Conservation (phyloP, 64 coral and sea anemone genomes). For the Anthopleura sola region DNA sequence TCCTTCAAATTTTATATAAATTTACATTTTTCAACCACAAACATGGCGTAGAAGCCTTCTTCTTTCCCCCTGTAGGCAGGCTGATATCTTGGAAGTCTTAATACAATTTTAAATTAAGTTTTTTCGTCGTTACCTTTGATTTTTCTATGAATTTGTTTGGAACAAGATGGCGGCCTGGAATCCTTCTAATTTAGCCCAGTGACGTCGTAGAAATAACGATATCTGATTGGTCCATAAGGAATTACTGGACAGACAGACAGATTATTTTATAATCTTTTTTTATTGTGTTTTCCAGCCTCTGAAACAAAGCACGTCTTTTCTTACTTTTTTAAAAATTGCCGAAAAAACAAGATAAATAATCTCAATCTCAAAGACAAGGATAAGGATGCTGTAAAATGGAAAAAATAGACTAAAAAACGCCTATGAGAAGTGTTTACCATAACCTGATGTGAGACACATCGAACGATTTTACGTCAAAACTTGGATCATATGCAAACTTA, state of each 20-base stretch:
- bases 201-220: background rate
- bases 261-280: background rate
- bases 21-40: background rate
- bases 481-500: too few relatives aligned
- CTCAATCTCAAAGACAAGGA: background rate
- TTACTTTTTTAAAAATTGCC: background rate
- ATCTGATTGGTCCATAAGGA: background rate
- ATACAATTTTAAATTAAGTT: background rate
- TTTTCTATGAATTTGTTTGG: background rate
- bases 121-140: background rate
- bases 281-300: background rate
- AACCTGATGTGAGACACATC: background rate
- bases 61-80: background rate
- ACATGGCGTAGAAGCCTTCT: background rate
- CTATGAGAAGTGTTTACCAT: too few relatives aligned
- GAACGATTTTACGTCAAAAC: background rate
- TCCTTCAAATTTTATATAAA: background rate
- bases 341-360: background rate
- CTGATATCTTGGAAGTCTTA: background rate
- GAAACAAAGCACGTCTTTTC: background rate
- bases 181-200: background rate
- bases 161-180: constrained; percentile 6
- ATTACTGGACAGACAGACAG: background rate
- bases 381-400: background rate
- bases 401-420: background rate